Evolutionary conservation across 2,113 vertebrate species (phyloP), one percentile per base, ranked within the genome.

Genomic region (Oncorhynchus clarkii): DNA sequence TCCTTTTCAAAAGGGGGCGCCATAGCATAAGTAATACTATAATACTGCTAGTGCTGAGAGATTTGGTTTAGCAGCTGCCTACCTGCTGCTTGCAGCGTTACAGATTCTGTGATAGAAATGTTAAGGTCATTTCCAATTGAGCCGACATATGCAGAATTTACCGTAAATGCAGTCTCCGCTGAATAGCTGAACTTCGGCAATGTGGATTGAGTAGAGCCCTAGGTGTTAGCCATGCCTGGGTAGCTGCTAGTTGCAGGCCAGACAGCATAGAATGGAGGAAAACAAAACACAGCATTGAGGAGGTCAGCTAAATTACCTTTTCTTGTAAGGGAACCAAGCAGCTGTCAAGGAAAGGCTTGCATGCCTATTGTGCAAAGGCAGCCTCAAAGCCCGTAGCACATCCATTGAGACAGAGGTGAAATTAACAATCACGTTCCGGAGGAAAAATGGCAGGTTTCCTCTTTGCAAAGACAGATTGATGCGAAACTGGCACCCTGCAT

Each of bases 1-100:
- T 68, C 29, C 67, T 45, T 68, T 20, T 39, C 67, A 68, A 34
- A 68, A 34, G 67, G 67, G 67, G 67, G 27, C 12, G 18, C 67
- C 29, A 29, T 45, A 68, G 31, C 31, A 68, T n/a, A 39, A 18
- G 29, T 27, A 68, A 45, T 45, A 68, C 67, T n/a, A 14, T 39
- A 29, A 18, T 18, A 67, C 26, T 29, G 13, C 4, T 29, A 3
- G 14, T 22, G 26, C 65, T 29, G 14, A 65, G 27, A 24, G 8
- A 39, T 18, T 68, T 31, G 29, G 18, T 29, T 9, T 67, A 18
- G 13, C 2, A 29, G 18, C 29, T 68, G 29, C 18, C 18, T 68
- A 60, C 59, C 59, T 60, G 59, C 59, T 62, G n/a, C 59, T 18
- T 62, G 59, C 59, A 24, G 39, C 39, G 9, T 45, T 11, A 45